These are phyloP conservation scores for Onchidella celtica DNA, from an alignment of 2,888 invertebrate genomes.

Conservation along the genomic window DNA sequence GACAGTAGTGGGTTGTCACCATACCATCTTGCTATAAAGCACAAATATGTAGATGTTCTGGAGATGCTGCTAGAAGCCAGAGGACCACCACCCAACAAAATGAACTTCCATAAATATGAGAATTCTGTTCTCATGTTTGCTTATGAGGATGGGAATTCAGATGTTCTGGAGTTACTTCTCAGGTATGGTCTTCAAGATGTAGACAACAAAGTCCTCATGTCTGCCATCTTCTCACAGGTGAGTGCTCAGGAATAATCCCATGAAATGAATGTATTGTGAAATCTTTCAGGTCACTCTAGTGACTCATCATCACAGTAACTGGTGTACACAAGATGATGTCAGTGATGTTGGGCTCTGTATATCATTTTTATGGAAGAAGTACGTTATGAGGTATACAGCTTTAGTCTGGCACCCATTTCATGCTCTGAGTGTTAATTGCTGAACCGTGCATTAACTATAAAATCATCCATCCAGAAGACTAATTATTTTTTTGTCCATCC, in stretches of 20 bases:
- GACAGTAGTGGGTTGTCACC: constrained; percentile 64
- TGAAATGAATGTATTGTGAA: background rate
- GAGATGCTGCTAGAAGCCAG: constrained; percentile 88
- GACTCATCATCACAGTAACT: no score
- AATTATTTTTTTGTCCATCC: no score
- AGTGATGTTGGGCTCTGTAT: no score
- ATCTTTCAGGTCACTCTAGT: no score
- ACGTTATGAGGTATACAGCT: no score
- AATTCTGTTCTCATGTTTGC: constrained; percentile 84
- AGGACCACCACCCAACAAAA: constrained; percentile 88
- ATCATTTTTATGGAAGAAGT: no score
- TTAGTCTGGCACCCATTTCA: no score
- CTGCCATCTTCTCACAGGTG: constrained; percentile 81
- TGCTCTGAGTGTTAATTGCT: no score
- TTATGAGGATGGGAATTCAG: constrained; percentile 85
- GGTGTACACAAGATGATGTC: no score
- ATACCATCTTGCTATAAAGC: constrained; percentile 71
- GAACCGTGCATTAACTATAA: no score
- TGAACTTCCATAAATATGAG: constrained; percentile 80
- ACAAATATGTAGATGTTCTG: constrained; percentile 84
- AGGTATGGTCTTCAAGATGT: constrained; percentile 91
- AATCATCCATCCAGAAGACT: no score
- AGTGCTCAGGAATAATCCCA: no score
- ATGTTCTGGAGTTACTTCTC: constrained; percentile 89
- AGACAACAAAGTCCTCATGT: constrained; percentile 90